Percentiles rank a stretch among this genome's conserved stretches.
phyloP scores from a whole-genome alignment of 2,797 vertebrate genomes.

The Sebastes minor region DNA sequence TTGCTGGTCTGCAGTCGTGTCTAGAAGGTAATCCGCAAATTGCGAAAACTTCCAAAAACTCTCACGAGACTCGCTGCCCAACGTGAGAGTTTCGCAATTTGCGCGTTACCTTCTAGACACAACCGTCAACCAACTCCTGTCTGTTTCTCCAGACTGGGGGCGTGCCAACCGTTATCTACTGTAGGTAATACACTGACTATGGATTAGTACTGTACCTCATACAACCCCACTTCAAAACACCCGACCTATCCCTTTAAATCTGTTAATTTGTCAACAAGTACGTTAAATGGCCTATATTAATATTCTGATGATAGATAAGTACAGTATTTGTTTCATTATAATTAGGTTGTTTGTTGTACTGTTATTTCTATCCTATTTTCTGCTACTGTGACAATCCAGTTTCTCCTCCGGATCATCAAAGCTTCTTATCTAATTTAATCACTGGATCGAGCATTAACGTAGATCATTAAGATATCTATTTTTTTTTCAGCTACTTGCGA shows the following conservation, averaged over 20 bases:
- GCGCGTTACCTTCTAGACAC: too few species aligned
- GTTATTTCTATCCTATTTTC: constrained; percentile 10
- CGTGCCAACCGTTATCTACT: too few species aligned
- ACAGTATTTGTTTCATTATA: neutral
- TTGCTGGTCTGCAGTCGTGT: too few species aligned
- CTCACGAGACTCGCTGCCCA: too few species aligned
- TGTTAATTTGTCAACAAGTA: neutral
- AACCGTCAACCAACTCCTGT: neutral
- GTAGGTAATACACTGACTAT: neutral
- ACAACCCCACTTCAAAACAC: neutral
- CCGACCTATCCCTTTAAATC: neutral
- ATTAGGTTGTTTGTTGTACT: neutral
- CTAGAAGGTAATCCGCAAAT: too few species aligned
- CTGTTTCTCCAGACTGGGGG: neutral
- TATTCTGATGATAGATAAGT: neutral
- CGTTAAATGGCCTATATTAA: neutral
- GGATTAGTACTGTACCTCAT: neutral
- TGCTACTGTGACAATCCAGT: constrained; percentile 1
- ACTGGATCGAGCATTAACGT: neutral
- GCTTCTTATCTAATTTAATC: neutral
- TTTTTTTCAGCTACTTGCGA: constrained; percentile 82
- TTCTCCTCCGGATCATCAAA: neutral
- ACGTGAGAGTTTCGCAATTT: too few species aligned
- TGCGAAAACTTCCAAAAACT: too few species aligned
- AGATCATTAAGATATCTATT: neutral